Percentiles rank a stretch among this genome's conserved stretches.
These are phyloP conservation scores for Poecilobothrus nobilitatus DNA, from an alignment of 2,888 invertebrate species.

Conservation along the genomic window DNA sequence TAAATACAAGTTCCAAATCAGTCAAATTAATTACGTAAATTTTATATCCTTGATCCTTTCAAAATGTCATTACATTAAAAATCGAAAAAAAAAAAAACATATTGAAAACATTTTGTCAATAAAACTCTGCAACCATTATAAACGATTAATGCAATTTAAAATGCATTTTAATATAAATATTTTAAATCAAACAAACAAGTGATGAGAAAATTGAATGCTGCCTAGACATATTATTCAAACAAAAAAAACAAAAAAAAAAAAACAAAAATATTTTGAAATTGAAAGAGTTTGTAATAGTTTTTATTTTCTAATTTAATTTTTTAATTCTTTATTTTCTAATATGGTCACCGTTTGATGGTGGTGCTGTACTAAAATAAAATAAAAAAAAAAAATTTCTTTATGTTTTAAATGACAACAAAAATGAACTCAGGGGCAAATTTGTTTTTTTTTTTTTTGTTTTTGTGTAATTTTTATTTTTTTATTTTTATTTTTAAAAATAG, in stretches of 20 bases:
- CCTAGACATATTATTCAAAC: background rate
- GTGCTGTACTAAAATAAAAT: background rate
- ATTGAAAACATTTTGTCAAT: no score
- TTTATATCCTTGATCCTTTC: no score
- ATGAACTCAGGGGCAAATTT: constrained; percentile 6
- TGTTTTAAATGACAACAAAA: background rate
- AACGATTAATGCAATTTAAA: no score
- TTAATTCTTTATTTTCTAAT: background rate
- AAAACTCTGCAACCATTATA: no score
- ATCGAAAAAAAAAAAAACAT: no score
- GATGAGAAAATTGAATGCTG: background rate
- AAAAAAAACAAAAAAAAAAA: no score
- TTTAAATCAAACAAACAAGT: background rate
- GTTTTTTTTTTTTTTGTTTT: background rate
- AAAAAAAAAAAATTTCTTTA: background rate
- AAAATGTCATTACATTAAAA: no score
- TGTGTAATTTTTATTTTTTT: no score
- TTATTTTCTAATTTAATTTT: background rate
- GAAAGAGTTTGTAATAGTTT: background rate
- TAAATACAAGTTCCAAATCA: no score
- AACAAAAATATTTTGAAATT: background rate
- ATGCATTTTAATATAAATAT: background rate
- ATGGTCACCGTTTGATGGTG: background rate
- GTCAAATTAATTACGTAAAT: no score
- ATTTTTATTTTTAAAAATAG: background rate